Percentiles rank a stretch among this genome's conserved stretches.
These are phyloP conservation scores for Spilosoma lubricipeda DNA, from an alignment of 2,888 invertebrate genomes.

Conservation along the genomic window DNA sequence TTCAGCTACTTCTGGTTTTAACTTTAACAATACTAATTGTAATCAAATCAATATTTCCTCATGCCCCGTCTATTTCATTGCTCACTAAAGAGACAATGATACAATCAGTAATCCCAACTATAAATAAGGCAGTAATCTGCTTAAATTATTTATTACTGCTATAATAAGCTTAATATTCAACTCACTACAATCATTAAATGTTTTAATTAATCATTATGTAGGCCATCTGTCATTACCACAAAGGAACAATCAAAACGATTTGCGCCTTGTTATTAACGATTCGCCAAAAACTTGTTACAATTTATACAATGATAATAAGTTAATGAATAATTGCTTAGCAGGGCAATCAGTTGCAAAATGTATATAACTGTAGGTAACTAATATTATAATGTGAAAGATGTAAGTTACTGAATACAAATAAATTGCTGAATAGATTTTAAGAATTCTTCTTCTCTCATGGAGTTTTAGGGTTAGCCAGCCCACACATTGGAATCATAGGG, in stretches of 20 bases:
- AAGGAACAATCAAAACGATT: slow-evolving; percentile 36
- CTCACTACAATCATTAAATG: slow-evolving; percentile 15
- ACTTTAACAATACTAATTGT: neutral
- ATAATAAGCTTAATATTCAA: slow-evolving; percentile 1
- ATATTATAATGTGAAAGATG: neutral
- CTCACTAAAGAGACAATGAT: neutral
- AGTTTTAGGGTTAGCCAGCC: no score
- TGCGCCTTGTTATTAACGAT: slow-evolving; percentile 11
- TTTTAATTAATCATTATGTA: slow-evolving; percentile 40
- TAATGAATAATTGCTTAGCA: neutral
- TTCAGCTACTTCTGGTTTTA: neutral
- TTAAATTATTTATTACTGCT: neutral
- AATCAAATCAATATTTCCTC: neutral
- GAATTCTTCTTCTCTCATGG: neutral
- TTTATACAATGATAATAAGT: neutral
- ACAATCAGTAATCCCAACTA: neutral
- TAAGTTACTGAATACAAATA: neutral
- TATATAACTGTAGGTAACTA: neutral
- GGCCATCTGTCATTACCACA: slow-evolving; percentile 39
- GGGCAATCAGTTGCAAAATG: neutral
- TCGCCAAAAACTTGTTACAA: neutral
- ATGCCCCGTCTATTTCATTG: neutral
- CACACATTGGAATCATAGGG: no score
- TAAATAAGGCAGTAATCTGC: neutral
- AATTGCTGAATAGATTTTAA: neutral